Base-by-base conservation (phyloP, 2,888 invertebrate species). In the Trachelus stipa region DNA sequence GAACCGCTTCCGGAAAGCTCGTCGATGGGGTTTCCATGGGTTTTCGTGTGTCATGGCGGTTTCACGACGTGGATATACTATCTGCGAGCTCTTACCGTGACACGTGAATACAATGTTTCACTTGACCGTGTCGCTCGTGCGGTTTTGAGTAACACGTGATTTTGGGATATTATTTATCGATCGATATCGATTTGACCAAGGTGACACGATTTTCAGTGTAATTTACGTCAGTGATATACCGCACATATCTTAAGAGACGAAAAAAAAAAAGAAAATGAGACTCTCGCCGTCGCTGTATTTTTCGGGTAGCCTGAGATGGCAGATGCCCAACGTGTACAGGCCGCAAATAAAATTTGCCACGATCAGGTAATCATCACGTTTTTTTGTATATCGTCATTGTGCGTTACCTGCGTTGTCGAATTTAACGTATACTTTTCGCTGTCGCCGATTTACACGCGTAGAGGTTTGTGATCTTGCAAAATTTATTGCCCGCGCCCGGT, bases 311-410 rank as follows among this genome's bases (percentile, higher is more conserved):
- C 83, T 90, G 76, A 86, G 88, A 83, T 91, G 91, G 91, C 91
- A 90, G 82, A 91, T 91, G 91, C 89, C 87, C 79, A 91, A 91
- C 80, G 90, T 91, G 23, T 88, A 86, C 71, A 90, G 87, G 68
- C 86, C 86, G 31, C 90, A 88, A 73, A 88, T 91, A 76, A 87
- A 85, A 84, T 88, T 85, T 81, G 91, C 90, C 69, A 85, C 85
- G 15, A 88, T 90, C 83, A 90, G 90, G 91, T 91, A 90, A 86
- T 23, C 0, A 56, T 56, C 23, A 23, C 23, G 9, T 2, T 56
- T 56, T 56, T 35, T 12, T 35, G 2, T 23, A 2, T 56, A 23
- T 9, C 9, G 15, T 56, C 1, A 23, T 56, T 56, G 56, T 56
- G 56, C 9, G 23, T 9, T 15, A 40, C 6, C 3, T 4, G 40